Percentiles rank a stretch among this genome's conserved stretches.
Evolutionary conservation across 2,888 invertebrate species (phyloP).

Genomic region (Phengaris arion): DNA sequence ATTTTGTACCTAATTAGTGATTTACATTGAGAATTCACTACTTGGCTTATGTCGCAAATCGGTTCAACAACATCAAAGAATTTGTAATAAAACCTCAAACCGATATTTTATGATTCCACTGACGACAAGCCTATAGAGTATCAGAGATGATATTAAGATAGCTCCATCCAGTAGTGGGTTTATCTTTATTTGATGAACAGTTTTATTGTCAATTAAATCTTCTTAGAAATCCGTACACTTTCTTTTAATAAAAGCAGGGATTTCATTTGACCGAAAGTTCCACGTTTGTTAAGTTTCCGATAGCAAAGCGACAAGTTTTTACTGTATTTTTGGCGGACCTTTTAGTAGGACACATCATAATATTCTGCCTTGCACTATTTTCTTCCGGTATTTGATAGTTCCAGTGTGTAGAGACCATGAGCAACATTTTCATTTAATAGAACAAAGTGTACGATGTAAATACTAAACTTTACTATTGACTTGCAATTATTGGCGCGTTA

Average conservation of each 20-base stretch:
- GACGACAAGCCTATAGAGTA: slow-evolving; percentile 9
- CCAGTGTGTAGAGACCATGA: not conserved
- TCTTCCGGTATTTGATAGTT: no score
- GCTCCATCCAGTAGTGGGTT: not conserved
- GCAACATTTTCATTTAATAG: not conserved
- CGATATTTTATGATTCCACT: slow-evolving; percentile 17
- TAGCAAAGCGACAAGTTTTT: no score
- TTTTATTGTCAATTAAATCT: not conserved
- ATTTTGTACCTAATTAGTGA: slow-evolving; percentile 4
- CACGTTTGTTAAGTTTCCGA: no score
- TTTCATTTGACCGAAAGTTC: no score
- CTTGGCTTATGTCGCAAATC: slow-evolving; percentile 12
- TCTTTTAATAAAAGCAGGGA: not conserved
- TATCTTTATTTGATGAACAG: slow-evolving; percentile 14
- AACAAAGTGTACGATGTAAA: not conserved
- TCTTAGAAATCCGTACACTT: not conserved
- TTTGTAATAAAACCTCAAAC: slow-evolving; percentile 5
- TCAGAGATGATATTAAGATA: slow-evolving; percentile 19
- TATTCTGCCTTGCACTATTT: no score
- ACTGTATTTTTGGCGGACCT: no score
- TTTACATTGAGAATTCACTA: slow-evolving; percentile 14
- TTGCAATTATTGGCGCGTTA: not conserved
- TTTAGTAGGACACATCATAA: no score
- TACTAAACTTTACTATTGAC: not conserved
- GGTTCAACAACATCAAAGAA: slow-evolving; percentile 5